Base-by-base conservation (phyloP, 2,888 invertebrate genomes). In the Metopia argyrocephala region DNA sequence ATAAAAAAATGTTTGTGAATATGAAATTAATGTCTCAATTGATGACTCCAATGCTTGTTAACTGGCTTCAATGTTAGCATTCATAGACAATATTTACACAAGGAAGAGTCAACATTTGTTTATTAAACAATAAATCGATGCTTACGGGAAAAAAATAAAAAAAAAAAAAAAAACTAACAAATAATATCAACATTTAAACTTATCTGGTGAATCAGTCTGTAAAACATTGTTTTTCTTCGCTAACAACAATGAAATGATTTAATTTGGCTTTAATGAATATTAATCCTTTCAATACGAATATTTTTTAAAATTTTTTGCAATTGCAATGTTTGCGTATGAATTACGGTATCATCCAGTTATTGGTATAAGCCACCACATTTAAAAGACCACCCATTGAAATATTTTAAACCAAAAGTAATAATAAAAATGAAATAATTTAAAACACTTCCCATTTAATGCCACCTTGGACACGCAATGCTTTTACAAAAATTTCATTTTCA, bases 241-340 rank as follows among this genome's bases (percentile, higher is more conserved):
- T 15, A 12, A 15, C 50, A 70, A 81, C 78, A 81, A 78, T 78
- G 75, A 83, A 85, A 86, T 85, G 20, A 85, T 87, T 85, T 88
- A 87, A 88, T 86, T 88, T 85, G 86, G 83, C 85, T 89, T 88
- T 87, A 88, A 88, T 88, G 87, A 88, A 87, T 87, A 89, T 89
- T 85, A 86, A 87, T 87, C 85, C 85, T 85, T 85, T 85, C 86
- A 87, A 86, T 86, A 85, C 50, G 25, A 61, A 85, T 82, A 46
- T 66, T 57, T 2, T 7, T 38, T 31, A 9, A 38, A 45, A 25
- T 27, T 59, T 71, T 38, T 54, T 27, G n/a, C 56, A 9, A 65
- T 18, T 27, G 28, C n/a, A 27, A 56, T 56, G 7, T 56, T 27
- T 18, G n/a, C 56, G 27, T 18, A 28, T 27, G n/a, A 38, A 38